These are phyloP conservation scores for Eumerus sabulonum DNA, from an alignment of 2,888 invertebrate species.

Conservation along the genomic window DNA sequence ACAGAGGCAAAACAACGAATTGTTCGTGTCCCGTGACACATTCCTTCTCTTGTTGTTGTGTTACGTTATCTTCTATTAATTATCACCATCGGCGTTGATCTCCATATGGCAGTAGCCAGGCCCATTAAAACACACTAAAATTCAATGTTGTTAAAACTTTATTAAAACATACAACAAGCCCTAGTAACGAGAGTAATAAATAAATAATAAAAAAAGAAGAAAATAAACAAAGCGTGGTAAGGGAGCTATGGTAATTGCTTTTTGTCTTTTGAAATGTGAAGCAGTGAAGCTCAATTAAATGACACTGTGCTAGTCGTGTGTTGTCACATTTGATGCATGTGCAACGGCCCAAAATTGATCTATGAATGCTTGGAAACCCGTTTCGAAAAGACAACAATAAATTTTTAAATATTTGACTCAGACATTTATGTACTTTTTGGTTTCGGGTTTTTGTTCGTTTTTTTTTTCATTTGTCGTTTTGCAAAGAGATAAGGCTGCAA, in stretches of 20 bases:
- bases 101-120: conserved; percentile 43
- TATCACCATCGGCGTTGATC: conserved; percentile 68
- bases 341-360: conserved; percentile 33
- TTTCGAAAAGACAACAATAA: conserved; percentile 8
- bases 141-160: conserved; percentile 27
- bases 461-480: conserved; percentile 27
- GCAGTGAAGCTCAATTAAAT: conserved; percentile 43
- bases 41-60: conserved; percentile 27
- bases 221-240: conserved; percentile 1
- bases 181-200: conserved; percentile 2
- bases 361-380: conserved; percentile 11
- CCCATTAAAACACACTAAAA: conserved; percentile 32
- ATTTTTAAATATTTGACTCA: conserved; percentile 25
- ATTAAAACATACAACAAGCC: conserved; percentile 7
- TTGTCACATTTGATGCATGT: background rate
- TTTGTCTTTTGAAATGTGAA: conserved; percentile 56
- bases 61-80: conserved; percentile 64
- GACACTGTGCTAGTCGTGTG: conserved; percentile 32
- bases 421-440: background rate
- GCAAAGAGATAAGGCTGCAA: conserved; percentile 40
- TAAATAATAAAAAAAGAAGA: conserved; percentile 6
- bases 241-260: conserved; percentile 49
- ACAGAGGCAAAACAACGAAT: background rate
- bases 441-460: background rate
- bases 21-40: conserved; percentile 41